Percentiles rank a stretch among this genome's conserved stretches.
Conservation (phyloP, 2,888 invertebrate species). For the Acanthosoma haemorrhoidale region DNA sequence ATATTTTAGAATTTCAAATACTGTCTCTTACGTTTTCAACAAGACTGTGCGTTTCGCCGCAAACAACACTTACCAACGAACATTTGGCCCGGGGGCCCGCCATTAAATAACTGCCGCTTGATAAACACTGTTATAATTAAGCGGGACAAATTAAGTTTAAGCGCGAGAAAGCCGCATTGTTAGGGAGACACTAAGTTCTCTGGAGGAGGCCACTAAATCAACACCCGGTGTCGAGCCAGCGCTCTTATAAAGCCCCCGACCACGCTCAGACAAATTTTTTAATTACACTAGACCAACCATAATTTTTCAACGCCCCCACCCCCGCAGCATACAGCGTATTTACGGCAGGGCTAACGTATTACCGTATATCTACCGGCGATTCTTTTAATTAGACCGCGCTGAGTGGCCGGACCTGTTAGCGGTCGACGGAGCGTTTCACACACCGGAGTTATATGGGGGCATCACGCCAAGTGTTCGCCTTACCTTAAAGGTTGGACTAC, state of each 20-base stretch:
- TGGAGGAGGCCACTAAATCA: slow-evolving; percentile 9
- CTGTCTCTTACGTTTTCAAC: too few relatives aligned
- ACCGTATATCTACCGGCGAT: neutral
- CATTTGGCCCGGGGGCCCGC: too few relatives aligned
- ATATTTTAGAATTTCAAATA: too few relatives aligned
- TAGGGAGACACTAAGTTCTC: slow-evolving; percentile 6
- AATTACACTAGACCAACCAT: neutral
- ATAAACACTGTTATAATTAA: slow-evolving; percentile 28
- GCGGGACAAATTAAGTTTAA: slow-evolving; percentile 23
- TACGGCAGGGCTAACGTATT: neutral
- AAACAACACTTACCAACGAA: too few relatives aligned
- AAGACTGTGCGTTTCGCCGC: too few relatives aligned
- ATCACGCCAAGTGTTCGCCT: too few relatives aligned
- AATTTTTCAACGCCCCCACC: neutral
- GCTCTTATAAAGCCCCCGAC: neutral
- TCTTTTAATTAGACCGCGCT: neutral
- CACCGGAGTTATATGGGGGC: too few relatives aligned
- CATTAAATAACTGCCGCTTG: slow-evolving; percentile 16
- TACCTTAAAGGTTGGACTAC: too few relatives aligned
- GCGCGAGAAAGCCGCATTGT: slow-evolving; percentile 17
- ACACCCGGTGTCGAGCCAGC: too few relatives aligned
- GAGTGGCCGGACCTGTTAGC: neutral
- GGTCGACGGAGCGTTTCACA: too few relatives aligned
- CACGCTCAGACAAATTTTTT: neutral
- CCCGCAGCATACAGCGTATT: neutral